phyloP scores from a whole-genome alignment of 2,797 vertebrate genomes.

The Hafferia zeledoni region DNA sequence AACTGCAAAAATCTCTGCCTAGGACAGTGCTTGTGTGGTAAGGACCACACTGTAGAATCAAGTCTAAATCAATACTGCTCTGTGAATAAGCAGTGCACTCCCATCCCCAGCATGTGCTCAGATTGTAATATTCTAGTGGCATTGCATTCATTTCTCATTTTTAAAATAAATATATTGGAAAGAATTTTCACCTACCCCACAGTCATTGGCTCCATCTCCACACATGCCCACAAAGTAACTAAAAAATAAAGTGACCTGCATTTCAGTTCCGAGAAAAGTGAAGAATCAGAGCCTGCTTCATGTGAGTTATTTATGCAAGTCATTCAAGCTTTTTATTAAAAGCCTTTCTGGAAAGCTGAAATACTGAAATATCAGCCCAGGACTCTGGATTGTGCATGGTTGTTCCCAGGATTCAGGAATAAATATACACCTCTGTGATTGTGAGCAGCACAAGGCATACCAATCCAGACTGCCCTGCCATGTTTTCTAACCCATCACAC shows the following conservation, averaged over 20 bases:
- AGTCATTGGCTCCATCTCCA: slow-evolving; percentile 85
- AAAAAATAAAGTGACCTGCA: background rate
- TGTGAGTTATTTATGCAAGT: background rate
- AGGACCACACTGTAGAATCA: background rate
- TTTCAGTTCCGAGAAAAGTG: background rate
- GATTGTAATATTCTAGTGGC: background rate
- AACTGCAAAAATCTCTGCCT: background rate
- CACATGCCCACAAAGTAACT: slow-evolving; percentile 86
- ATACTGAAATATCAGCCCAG: background rate
- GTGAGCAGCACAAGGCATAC: background rate
- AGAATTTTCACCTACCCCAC: slow-evolving; percentile 75
- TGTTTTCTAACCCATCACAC: background rate
- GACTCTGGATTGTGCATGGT: background rate
- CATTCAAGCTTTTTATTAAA: background rate
- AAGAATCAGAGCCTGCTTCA: background rate
- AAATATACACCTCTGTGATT: background rate
- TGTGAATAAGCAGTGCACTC: background rate
- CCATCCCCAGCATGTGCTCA: background rate
- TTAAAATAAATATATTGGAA: background rate
- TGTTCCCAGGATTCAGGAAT: background rate
- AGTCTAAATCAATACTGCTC: background rate
- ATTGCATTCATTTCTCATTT: background rate
- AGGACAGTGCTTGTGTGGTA: background rate
- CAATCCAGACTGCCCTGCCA: background rate
- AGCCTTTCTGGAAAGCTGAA: background rate